Evolutionary conservation across 2,888 invertebrate genomes (phyloP).

Genomic region (Drosophila prostipennis): DNA sequence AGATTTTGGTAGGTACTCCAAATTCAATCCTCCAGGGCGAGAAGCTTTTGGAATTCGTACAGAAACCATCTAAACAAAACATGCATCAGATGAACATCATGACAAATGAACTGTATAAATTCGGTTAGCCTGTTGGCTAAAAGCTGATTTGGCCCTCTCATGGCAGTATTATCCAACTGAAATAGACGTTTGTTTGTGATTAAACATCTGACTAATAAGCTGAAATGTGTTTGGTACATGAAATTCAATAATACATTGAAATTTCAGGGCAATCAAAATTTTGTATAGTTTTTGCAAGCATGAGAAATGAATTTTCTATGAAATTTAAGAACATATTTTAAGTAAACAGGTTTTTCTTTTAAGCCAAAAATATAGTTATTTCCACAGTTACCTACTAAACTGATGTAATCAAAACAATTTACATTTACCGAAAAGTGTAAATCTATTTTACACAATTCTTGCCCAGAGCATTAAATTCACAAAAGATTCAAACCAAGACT

Average conservation of each 20-base stretch:
- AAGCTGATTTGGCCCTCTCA: slow-evolving; percentile 38
- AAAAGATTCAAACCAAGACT: slow-evolving; percentile 5
- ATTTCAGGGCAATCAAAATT: neutral
- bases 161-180: neutral
- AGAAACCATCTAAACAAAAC: slow-evolving; percentile 1
- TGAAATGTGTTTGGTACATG: neutral
- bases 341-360: too few species aligned
- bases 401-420: slow-evolving; percentile 1
- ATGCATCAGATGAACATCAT: slow-evolving; percentile 41
- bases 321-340: too few species aligned
- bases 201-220: neutral
- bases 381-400: neutral
- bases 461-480: slow-evolving; percentile 15
- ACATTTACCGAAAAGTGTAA: neutral
- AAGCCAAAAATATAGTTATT: neutral
- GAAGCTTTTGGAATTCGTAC: neutral
- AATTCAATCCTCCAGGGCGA: neutral
- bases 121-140: slow-evolving; percentile 34
- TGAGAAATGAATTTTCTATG: too few species aligned
- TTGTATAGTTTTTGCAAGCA: too few species aligned
- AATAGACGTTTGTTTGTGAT: neutral
- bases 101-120: slow-evolving; percentile 38
- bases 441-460: neutral
- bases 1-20: too few species aligned
- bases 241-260: neutral